Evolutionary conservation across 2,113 vertebrate species (phyloP), one percentile per base, ranked within the genome.

Genomic region (Chitala chitala): DNA sequence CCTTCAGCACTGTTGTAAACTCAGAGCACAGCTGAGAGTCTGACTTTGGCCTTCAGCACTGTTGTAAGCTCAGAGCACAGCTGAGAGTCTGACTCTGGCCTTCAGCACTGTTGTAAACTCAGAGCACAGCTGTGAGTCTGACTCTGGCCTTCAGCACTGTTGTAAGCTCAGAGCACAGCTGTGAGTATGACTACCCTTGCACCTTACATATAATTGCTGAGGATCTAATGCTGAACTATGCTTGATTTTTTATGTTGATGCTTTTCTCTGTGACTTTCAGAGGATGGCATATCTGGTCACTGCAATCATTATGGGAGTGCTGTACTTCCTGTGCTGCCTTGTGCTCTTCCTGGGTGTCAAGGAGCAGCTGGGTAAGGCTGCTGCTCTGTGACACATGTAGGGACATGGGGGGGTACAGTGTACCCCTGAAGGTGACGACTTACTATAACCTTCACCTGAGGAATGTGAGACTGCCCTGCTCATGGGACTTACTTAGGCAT

Each of bases 261-360:
- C 15, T 33, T 59, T 26, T 33, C 24, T n/a, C 17, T 36, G 24
- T 73, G 71, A 15, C 53, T 53, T 63, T 55, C 72, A 88, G 87
- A 78, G 82, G 56, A 83, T 38, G 48, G 84, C 84, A 1, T 89
- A 88, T 12, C 0, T 80, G 48, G 38, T 65, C 22, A 82, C 84
- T 22, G 84, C 89, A 7, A 4, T 85, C 46, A 55, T 84, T 6
- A 73, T 87, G 24, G 80, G 78, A 8, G 55, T 55, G 0, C 44
- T 88, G 46, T 87, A 83, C 66, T 81, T 86, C 68, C 31, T 88
- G 10, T 84, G 84, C 72, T 85, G 84, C 31, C 61, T 86, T 31
- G 59, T 87, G 33, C 81, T 89, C 1, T 66, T 86, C 58, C 64
- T 88, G 4, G 88, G 86, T 20, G 84, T 90, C 42, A 87, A 83